A percentile compares a stretch with the other conserved stretches of the same genome.
phyloP scores from a whole-genome alignment of 2,797 vertebrate genomes.

The Tragopan temminckii region DNA sequence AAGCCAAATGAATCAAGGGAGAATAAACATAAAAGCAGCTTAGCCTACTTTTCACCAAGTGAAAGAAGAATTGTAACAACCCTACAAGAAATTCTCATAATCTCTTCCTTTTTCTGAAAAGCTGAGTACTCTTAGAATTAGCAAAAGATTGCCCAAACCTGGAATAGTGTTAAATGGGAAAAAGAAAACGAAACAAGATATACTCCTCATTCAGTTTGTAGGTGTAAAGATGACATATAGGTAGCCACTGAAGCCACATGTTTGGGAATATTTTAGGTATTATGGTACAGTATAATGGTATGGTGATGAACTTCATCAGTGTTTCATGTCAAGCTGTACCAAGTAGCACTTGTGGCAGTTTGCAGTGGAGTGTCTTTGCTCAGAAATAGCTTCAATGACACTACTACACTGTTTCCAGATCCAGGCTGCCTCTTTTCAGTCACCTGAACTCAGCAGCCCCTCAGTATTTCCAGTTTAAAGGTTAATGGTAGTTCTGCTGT shows the following conservation, averaged over 20 bases:
- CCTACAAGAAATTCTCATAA: rapidly evolving
- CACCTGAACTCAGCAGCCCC: not conserved
- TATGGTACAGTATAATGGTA: not conserved
- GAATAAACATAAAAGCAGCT: not conserved
- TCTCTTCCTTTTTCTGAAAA: not conserved
- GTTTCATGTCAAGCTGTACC: not conserved
- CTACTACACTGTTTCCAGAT: not conserved
- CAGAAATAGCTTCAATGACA: not conserved
- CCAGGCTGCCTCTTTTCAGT: not conserved
- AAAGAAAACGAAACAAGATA: not conserved
- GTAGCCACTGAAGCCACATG: not conserved
- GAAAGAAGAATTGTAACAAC: not conserved
- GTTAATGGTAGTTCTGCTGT: not conserved
- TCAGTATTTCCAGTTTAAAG: not conserved
- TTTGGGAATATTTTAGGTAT: not conserved
- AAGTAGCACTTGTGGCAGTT: not conserved
- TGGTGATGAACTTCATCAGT: not conserved
- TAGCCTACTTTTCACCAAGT: not conserved
- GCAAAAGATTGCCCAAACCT: not conserved
- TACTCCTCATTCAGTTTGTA: not conserved
- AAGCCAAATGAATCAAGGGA: not conserved
- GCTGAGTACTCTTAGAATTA: not conserved
- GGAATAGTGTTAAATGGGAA: not conserved
- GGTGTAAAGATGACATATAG: not conserved
- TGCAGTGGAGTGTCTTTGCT: not conserved